Conservation (phyloP, 2,113 vertebrate species). For the Sphyrna mokarran region DNA sequence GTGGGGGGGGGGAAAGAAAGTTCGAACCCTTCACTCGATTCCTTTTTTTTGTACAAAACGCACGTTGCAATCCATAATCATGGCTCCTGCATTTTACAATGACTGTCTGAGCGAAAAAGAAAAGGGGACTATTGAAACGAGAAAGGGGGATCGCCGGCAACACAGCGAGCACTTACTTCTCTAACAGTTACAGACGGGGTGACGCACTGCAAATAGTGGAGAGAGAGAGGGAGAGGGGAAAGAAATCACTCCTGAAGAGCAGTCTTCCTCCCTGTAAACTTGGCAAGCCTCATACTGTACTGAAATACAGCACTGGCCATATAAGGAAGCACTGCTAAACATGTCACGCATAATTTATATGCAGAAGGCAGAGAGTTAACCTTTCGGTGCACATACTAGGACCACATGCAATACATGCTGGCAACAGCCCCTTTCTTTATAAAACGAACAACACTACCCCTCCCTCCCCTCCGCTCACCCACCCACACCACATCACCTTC, state of each 20-base stretch:
- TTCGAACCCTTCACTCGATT: neutral
- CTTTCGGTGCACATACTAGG: slow-evolving; percentile 59
- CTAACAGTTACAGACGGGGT: slow-evolving; percentile 53
- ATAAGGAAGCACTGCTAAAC: slow-evolving; percentile 75
- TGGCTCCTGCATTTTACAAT: neutral
- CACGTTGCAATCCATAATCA: neutral
- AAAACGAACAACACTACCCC: neutral
- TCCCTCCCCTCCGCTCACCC: neutral
- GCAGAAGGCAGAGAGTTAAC: slow-evolving; percentile 63
- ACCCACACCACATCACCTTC: neutral
- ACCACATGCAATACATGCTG: slow-evolving; percentile 46
- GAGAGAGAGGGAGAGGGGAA: slow-evolving; percentile 30
- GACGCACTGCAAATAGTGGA: slow-evolving; percentile 57
- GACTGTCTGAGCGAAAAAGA: neutral
- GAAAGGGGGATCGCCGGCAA: slow-evolving; percentile 17
- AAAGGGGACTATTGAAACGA: slow-evolving; percentile 21
- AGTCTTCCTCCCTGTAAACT: slow-evolving; percentile 53
- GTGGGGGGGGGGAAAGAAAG: neutral
- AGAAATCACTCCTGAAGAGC: slow-evolving; percentile 46
- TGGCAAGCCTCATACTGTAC: slow-evolving; percentile 58
- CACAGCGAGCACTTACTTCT: slow-evolving; percentile 58
- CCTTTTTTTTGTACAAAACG: neutral
- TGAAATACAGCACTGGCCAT: slow-evolving; percentile 65
- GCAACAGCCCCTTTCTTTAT: neutral
- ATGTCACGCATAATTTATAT: slow-evolving; percentile 76